These are phyloP conservation scores for Drosophila carrolli DNA, from an alignment of 1,140 invertebrate genomes.

Conservation along the genomic window DNA sequence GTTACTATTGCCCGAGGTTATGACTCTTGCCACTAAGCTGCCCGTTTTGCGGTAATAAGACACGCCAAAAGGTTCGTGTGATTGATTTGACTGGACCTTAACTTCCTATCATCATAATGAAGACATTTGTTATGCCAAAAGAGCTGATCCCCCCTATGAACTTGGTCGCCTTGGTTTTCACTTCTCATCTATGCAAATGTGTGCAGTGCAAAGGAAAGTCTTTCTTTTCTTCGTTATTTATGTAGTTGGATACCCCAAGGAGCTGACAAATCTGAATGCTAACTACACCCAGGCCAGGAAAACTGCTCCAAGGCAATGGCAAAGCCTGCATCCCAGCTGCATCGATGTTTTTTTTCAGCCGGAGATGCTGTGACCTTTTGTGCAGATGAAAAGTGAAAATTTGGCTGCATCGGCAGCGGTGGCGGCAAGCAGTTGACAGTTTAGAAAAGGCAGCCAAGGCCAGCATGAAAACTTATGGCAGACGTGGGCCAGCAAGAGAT, in stretches of 20 bases:
- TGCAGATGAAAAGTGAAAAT: constrained; percentile 77
- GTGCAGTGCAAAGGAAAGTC: constrained; percentile 45
- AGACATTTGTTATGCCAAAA: constrained; percentile 27
- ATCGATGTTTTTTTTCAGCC: constrained; percentile 17
- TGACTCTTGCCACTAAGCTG: constrained; percentile 31
- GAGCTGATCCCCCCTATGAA: constrained; percentile 10
- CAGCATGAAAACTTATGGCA: constrained; percentile 44
- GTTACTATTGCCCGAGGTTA: constrained; percentile 19
- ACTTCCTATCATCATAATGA: constrained; percentile 29
- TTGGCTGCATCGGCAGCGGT: constrained; percentile 20
- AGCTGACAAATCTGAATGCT: constrained; percentile 72
- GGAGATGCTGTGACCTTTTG: constrained; percentile 66
- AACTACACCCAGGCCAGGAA: constrained; percentile 45
- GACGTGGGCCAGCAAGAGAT: constrained; percentile 44
- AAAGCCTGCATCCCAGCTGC: constrained; percentile 33
- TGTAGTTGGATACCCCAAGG: constrained; percentile 34
- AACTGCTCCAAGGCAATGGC: constrained; percentile 9
- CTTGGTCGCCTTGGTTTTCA: constrained; percentile 11
- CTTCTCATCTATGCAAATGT: constrained; percentile 42
- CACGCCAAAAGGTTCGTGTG: constrained; percentile 22
- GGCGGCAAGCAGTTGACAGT: constrained; percentile 65
- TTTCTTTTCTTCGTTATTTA: constrained; percentile 26
- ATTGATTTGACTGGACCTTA: constrained; percentile 31
- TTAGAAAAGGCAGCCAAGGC: constrained; percentile 73
- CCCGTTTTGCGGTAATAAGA: constrained; percentile 30